Base-by-base conservation (phyloP, 2,888 invertebrate species). In the Diabrotica balteata region DNA sequence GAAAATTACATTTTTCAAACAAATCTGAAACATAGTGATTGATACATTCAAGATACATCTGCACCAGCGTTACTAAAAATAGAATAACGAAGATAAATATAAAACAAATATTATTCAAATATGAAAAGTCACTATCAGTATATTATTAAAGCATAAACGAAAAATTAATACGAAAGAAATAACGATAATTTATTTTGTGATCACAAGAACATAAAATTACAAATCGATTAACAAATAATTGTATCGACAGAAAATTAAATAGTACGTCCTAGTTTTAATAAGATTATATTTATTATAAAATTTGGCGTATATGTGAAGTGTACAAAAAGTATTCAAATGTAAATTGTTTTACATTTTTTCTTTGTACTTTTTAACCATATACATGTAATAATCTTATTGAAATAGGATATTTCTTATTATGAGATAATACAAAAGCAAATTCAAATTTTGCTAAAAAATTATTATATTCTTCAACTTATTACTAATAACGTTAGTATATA, bases 1-100 rank as follows among this genome's bases (percentile, higher is more conserved):
- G 80, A 81, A 83, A 81, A 83, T 77, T 83, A 84, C 81, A 80
- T 80, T 77, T 81, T 83, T 84, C 81, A 81, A 84, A 82, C 80
- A 82, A 81, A 77, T 80, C 77, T 78, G 77, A 78, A 75, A 52
- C 78, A 78, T 80, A 79, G 77, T 77, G 75, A 77, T 50, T 68
- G 60, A 67, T 61, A 70, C 72, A 67, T 70, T 68, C 78, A 80
- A 77, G 78, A 77, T 78, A 80, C 74, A 76, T 73, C 75, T 78
- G 79, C 80, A 80, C 78, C 79, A 76, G 74, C 76, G 75, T 74
- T 75, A 75, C 70, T 75, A 75, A 73, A 76, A 76, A 76, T 73
- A 75, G 73, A 74, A 75, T 77, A 77, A 77, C 73, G 70, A 76
- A 73, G 72, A 76, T 77, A 71, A 76, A 77, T 73, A 75, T 75